Conservation (phyloP, 2,797 vertebrate species). For the Moxostoma hubbsi region DNA sequence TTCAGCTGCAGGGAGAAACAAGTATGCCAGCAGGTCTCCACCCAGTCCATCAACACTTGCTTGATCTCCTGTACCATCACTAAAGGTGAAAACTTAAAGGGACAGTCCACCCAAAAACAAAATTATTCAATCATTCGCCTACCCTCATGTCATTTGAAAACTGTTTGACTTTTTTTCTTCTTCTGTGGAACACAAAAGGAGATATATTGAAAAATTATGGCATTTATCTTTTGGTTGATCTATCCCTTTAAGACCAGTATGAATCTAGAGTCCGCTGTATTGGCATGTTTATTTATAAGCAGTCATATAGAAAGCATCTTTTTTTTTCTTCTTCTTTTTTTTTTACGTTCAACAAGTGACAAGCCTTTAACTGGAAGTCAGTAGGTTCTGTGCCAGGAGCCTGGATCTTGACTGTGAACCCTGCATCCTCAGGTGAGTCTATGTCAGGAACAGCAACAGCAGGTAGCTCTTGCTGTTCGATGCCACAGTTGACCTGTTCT, state of each 20-base stretch:
- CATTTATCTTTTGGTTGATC: too few relatives aligned
- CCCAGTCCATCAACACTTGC: conserved; percentile 93
- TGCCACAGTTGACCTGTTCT: conserved; percentile 8
- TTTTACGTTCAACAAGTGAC: background rate
- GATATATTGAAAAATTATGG: too few relatives aligned
- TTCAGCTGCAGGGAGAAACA: conserved; percentile 93
- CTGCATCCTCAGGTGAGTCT: conserved; percentile 84
- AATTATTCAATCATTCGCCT: too few relatives aligned
- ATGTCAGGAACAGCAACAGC: conserved; percentile 72
- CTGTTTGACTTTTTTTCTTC: too few relatives aligned
- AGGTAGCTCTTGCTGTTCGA: conserved; percentile 27
- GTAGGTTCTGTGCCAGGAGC: conserved; percentile 86
- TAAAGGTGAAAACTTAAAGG: conserved; percentile 88
- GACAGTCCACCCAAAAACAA: too few relatives aligned
- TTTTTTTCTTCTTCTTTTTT: too few relatives aligned
- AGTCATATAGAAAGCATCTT: background rate
- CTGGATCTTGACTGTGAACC: conserved; percentile 88
- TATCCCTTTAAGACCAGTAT: too few relatives aligned
- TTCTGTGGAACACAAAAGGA: too few relatives aligned
- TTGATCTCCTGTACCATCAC: conserved; percentile 95
- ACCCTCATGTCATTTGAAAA: too few relatives aligned
- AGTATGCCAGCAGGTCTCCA: conserved; percentile 91
- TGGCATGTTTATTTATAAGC: background rate
- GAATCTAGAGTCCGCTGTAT: background rate
- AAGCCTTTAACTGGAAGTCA: conserved; percentile 85